Evolutionary conservation across 2,888 invertebrate species (phyloP), one percentile per base, ranked within the genome.

Genomic region (Limnephilus marmoratus): DNA sequence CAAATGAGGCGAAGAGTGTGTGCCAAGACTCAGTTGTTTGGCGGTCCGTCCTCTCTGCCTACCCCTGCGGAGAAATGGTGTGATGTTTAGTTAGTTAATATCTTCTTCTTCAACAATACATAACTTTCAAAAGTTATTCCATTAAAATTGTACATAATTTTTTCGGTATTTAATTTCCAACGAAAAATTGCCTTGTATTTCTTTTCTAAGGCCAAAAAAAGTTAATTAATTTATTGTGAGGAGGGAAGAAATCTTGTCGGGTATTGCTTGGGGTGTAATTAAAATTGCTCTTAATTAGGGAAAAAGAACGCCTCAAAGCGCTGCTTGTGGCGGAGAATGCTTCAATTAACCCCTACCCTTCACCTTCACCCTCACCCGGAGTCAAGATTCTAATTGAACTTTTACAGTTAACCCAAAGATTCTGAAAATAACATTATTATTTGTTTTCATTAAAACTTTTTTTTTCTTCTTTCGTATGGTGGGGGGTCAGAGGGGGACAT

Each of bases 221-320:
- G 7, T 31, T 81, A 9, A 81, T 81, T 81, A 24, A 29, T 82
- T 34, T 31, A 81, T 81, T n/a, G n/a, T n/a, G 5, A 82, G 34
- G 41, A 41, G n/a, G 86, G 49, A 24, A 3, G 86, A 29, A 12
- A 45, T 31, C 18, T 31, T 31, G 24, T 13, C 68, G 29, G 87
- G 45, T 83, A 31, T 90, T n/a, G 83, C 90, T 49, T 45, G 49
- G 29, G 15, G 83, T 24, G 83, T 90, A 90, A 90, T 90, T 90
- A 90, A 90, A 90, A 83, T 34, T 83, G 90, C 90, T 85, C 90
- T 90, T 90, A 82, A 90, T 90, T 90, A 90, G 24, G 82, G 87
- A 29, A 68, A 88, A 68, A 88, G 31, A 53, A 53, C 34, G 83
- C 83, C 90, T 37, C 90, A 24, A 68, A 5, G 68, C 68, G 81